phyloP scores from a whole-genome alignment of 2,797 vertebrate species.

The Thalassophryne amazonica region DNA sequence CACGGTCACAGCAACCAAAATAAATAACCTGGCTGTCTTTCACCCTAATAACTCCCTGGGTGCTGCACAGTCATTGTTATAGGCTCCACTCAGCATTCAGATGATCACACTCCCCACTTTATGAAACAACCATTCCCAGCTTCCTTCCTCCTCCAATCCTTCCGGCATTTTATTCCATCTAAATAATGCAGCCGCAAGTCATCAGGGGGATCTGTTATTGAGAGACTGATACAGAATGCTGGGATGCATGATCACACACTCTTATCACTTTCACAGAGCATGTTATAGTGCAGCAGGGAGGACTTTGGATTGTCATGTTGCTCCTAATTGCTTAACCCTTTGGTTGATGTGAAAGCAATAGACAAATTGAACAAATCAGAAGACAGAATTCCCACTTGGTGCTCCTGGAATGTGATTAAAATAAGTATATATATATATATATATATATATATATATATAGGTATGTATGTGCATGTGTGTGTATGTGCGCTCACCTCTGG shows the following conservation, averaged over 20 bases:
- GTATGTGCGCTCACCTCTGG: too few species aligned
- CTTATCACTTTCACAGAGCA: constrained; percentile 68
- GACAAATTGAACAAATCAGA: constrained; percentile 35
- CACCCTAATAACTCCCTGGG: constrained; percentile 31
- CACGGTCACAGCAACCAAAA: constrained; percentile 8
- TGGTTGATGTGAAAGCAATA: constrained; percentile 50
- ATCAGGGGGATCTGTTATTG: constrained; percentile 69
- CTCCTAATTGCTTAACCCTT: constrained; percentile 73
- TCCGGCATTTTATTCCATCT: constrained; percentile 72
- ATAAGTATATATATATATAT: too few species aligned
- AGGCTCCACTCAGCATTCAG: constrained; percentile 57
- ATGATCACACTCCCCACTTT: constrained; percentile 39
- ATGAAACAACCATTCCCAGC: constrained; percentile 50
- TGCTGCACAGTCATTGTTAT: constrained; percentile 25
- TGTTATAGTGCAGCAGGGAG: constrained; percentile 66
- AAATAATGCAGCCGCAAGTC: constrained; percentile 74
- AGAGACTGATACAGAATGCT: constrained; percentile 67
- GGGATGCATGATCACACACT: constrained; percentile 68
- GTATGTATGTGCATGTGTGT: too few species aligned
- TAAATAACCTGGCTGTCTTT: constrained; percentile 29
- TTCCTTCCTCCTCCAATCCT: constrained; percentile 63
- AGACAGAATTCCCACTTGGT: constrained; percentile 35
- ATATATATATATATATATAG: too few species aligned
- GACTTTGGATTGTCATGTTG: constrained; percentile 69
- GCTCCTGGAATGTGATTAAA: constrained; percentile 54